These are phyloP conservation scores for Zapus hudsonius DNA, from an alignment of 2,113 vertebrate genomes.

Conservation along the genomic window DNA sequence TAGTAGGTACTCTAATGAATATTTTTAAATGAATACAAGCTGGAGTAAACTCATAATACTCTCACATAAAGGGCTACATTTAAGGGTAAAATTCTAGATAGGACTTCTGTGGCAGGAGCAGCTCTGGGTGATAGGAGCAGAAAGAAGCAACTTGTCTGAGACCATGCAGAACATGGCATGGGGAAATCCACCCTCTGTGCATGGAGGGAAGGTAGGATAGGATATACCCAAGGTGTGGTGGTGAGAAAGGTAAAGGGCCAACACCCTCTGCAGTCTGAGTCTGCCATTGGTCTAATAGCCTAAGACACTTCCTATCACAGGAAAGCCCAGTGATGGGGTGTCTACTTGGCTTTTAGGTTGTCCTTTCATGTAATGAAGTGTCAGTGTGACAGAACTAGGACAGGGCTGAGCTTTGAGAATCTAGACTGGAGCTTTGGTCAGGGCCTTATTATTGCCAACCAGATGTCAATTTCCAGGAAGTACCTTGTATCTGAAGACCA, in stretches of 20 bases:
- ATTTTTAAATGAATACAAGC: slow-evolving; percentile 43
- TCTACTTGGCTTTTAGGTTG: slow-evolving; percentile 66
- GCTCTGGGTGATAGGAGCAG: background rate
- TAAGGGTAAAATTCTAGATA: slow-evolving; percentile 18
- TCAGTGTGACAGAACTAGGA: background rate
- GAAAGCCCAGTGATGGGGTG: slow-evolving; percentile 59
- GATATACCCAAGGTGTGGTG: slow-evolving; percentile 1
- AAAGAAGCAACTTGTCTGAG: slow-evolving; percentile 40
- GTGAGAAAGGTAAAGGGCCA: slow-evolving; percentile 61
- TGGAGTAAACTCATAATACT: slow-evolving; percentile 23
- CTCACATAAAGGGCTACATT: slow-evolving; percentile 12
- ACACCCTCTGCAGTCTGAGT: slow-evolving; percentile 60
- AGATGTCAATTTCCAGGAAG: background rate
- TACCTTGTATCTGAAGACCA: background rate
- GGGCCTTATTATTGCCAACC: slow-evolving; percentile 22
- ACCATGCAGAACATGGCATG: slow-evolving; percentile 45
- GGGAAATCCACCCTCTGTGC: slow-evolving; percentile 27
- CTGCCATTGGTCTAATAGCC: background rate
- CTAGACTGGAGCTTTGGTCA: background rate
- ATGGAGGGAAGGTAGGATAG: slow-evolving; percentile 36
- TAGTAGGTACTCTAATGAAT: slow-evolving; percentile 5
- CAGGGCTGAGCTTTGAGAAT: slow-evolving; percentile 52
- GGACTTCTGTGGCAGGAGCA: background rate
- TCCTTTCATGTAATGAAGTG: slow-evolving; percentile 56
- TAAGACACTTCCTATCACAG: slow-evolving; percentile 62